Percentiles rank a stretch among this genome's conserved stretches.
Conservation (phyloP, 2,113 vertebrate species). For the Sebastes schlegelii region DNA sequence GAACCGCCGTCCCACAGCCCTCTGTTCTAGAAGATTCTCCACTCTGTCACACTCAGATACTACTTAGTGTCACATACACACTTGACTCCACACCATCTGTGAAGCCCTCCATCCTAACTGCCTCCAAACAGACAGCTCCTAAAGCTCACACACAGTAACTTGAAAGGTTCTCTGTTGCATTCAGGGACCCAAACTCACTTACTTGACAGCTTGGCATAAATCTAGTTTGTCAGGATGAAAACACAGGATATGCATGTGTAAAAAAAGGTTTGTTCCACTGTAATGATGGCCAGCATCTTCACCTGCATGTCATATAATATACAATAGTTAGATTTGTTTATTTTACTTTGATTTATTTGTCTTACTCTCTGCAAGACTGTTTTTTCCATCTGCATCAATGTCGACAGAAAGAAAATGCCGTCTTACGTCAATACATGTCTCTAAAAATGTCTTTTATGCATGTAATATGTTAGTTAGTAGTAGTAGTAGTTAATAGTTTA, state of each 20-base stretch:
- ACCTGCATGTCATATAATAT: neutral
- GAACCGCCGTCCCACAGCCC: neutral
- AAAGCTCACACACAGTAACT: neutral
- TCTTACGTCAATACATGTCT: neutral
- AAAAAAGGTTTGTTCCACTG: neutral
- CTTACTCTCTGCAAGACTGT: neutral
- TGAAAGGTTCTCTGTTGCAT: neutral
- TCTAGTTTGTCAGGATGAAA: neutral
- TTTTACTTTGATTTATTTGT: neutral
- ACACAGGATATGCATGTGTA: neutral
- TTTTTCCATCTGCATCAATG: neutral
- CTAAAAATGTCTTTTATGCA: too few species aligned
- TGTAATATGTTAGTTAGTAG: too few species aligned
- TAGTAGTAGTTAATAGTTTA: too few species aligned
- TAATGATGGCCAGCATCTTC: neutral
- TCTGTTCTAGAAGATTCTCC: constrained; percentile 11
- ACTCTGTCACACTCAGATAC: constrained; percentile 63
- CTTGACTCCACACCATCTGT: constrained; percentile 64
- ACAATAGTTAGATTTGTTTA: neutral
- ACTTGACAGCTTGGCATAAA: neutral
- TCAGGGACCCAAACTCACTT: neutral
- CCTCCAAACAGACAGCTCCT: constrained; percentile 3
- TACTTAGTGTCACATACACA: constrained; percentile 74
- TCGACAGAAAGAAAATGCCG: neutral
- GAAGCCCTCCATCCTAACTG: constrained; percentile 17